Evolutionary conservation across 1,140 invertebrate species (phyloP), one percentile per base, ranked within the genome.

Genomic region (Akabosia matsudoensis): DNA sequence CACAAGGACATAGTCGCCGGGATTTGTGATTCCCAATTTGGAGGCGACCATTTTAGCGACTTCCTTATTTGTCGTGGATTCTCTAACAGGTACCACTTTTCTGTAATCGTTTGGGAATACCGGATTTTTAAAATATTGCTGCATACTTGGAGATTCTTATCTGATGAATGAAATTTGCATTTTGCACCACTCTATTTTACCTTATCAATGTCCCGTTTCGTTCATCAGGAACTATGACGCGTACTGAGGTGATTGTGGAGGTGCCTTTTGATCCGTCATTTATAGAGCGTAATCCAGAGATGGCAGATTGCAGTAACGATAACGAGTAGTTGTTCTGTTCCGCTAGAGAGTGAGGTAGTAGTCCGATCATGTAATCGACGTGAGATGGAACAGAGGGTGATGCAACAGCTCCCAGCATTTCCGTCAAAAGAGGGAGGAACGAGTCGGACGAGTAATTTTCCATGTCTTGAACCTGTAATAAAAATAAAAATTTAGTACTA

Each of bases 1-100:
- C 84, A 94, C 97, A n/a, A 98, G 88, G 28, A 93, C 94, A 85
- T 97, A 98, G 85, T 97, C 96, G 84, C 97, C 95, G 31, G 95
- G 94, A 86, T 97, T 97, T 14, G 95, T 97, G 52, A 97, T 94
- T 81, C 92, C 88, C 74, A 95, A 92, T 84, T 96, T 95, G 83
- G 76, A 79, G 28, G 80, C 78, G 2, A 81, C 73, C 73, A 81
- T 81, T 77, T 81, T 81, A 3, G 78, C 76, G 26, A 81, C 78
- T 56, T 81, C 80, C 70, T 77, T 79, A 37, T 79, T 81, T 18
- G 80, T 81, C 22, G 80, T 81, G 16, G 78, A 75, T 26, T 79
- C 74, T 30, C 78, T 30, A 22, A 81, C 76, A 4, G 80, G 80
- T n/a, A 81, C 76, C 76, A 81, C 78, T 81, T 81, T 81, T 67